phyloP scores from a whole-genome alignment of 1,140 invertebrate genomes.

The Eulimnadia texana region DNA sequence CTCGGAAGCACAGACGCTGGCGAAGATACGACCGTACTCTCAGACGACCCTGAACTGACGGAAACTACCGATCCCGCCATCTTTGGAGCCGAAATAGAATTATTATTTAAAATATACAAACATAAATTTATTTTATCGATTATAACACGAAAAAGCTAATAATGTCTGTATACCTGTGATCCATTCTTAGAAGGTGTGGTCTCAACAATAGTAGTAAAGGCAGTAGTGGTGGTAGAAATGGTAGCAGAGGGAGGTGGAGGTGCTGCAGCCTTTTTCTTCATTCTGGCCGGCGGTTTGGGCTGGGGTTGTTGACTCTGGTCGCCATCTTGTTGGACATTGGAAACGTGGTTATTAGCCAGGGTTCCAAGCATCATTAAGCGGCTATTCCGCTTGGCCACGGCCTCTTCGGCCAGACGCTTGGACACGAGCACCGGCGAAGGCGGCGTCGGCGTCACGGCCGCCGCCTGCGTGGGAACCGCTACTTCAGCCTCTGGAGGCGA shows the following conservation, averaged over 20 bases:
- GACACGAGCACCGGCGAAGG: constrained; percentile 3
- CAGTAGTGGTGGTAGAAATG: not conserved
- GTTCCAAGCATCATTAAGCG: constrained; percentile 16
- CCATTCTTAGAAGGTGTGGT: not conserved
- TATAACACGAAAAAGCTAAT: not conserved
- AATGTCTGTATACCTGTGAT: not conserved
- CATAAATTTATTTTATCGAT: too few species aligned
- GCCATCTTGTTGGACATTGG: constrained; percentile 7
- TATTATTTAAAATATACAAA: too few species aligned
- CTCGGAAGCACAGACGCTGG: not conserved
- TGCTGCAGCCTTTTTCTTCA: constrained; percentile 21
- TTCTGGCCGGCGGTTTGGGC: constrained; percentile 10
- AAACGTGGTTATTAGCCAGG: constrained; percentile 16
- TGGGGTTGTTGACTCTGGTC: constrained; percentile 3
- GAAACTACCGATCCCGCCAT: not conserved
- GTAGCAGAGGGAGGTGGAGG: constrained; percentile 15
- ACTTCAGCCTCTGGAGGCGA: constrained; percentile 29
- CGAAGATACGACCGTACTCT: not conserved
- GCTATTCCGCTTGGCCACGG: constrained; percentile 19
- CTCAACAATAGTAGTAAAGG: too few species aligned
- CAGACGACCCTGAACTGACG: not conserved
- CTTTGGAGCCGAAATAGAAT: too few species aligned
- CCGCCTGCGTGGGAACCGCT: constrained; percentile 21
- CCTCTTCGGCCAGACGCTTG: constrained; percentile 12
- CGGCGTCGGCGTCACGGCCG: constrained; percentile 22